phyloP scores from a whole-genome alignment of 1,140 invertebrate genomes.

The Coptotermes formosanus region DNA sequence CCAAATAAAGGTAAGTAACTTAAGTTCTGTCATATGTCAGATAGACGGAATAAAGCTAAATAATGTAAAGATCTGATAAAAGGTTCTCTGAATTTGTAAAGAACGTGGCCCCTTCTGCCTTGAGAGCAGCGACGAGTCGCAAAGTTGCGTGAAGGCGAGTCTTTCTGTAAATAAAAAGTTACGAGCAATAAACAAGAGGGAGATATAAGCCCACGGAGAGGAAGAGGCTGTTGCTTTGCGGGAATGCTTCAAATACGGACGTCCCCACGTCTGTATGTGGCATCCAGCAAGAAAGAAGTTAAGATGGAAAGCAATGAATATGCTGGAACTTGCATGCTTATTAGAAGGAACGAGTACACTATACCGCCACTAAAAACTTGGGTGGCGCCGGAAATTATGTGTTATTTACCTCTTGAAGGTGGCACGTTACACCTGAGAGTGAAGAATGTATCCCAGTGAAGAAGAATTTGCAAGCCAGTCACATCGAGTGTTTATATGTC shows the following conservation, averaged over 20 bases:
- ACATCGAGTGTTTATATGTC: too few relatives aligned
- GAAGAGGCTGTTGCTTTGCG: background rate
- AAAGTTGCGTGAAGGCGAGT: background rate
- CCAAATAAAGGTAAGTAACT: too few relatives aligned
- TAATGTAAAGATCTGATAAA: background rate
- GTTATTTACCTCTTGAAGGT: background rate
- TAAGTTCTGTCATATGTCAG: too few relatives aligned
- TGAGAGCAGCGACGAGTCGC: too few relatives aligned
- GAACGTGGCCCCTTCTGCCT: too few relatives aligned
- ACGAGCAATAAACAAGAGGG: constrained; percentile 15
- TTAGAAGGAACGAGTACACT: constrained; percentile 10
- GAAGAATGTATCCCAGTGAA: background rate
- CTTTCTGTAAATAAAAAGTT: constrained; percentile 6
- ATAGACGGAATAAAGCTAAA: too few relatives aligned
- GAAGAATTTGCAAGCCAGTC: too few relatives aligned
- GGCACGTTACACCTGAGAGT: background rate
- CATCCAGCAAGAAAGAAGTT: background rate
- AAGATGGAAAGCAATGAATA: constrained; percentile 14
- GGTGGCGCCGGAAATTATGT: constrained; percentile 9
- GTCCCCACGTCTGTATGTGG: background rate
- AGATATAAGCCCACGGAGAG: background rate
- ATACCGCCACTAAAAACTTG: constrained; percentile 1
- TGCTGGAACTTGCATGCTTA: constrained; percentile 15
- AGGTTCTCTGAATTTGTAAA: background rate
- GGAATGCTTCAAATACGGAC: background rate